Base-by-base conservation (phyloP, 2,797 vertebrate species). In the Cygnus olor region DNA sequence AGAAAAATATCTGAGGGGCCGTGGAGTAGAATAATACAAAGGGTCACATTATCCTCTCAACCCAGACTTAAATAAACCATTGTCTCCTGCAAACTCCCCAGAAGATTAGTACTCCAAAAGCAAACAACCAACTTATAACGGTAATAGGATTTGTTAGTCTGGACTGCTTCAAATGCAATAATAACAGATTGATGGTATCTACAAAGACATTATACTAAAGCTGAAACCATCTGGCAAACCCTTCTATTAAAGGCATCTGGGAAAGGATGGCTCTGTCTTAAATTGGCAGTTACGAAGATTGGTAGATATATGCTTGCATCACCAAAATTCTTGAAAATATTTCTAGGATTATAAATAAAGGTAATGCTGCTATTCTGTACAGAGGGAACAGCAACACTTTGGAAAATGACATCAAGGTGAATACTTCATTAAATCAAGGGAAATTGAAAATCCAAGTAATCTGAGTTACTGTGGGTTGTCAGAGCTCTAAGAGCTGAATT, bases 101-200 rank as follows among this genome's bases (percentile, higher is more conserved):
- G 44, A 93, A 92, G 90, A 93, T 78, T 56, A 94, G 42, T 16
- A 30, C 69, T 91, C 74, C 63, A 71, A 88, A 92, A 85, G 85
- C 81, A 93, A 93, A 69, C 80, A 70, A 89, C 51, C 51, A 87
- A 49, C 61, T 80, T 81, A 88, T 6, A 86, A 87, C 0, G 28
- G 51, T 94, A 96, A 92, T 92, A 94, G 91, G 79, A 90, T 92
- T 93, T 91, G 80, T 80, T 85, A 93, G 84, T 93, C 93, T 93
- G 91, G 85, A 60, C 54, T 86, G 49, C 71, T 95, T 82, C 71
- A 89, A 89, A 87, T 34, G 40, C 80, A 93, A 44, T 51, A 94
- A 71, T 63, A 88, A 89, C 63, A 90, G 88, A 94, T 93, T 90
- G 73, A 89, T 51, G 64, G 84, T 68, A 88, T 28, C 82, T 80